Base-by-base conservation (phyloP, 2,113 vertebrate species). In the Caloenas nicobarica region DNA sequence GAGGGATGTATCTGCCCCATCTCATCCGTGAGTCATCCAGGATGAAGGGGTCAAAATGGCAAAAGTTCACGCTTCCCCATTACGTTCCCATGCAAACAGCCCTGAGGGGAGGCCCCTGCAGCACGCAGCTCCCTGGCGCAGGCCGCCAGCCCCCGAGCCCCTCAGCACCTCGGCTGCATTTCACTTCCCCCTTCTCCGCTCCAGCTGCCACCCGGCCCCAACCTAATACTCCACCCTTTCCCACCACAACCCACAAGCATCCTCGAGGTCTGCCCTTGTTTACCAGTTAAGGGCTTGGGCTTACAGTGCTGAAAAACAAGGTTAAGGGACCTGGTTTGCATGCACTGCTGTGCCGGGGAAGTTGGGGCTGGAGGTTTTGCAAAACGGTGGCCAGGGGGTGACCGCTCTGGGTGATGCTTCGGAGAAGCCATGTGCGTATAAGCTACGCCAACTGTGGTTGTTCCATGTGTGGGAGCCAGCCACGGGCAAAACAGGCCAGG, bases 91-190 rank as follows among this genome's bases (percentile, higher is more conserved):
- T 34, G 61, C 50, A 66, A 81, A 76, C 18, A 15, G 8, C 13
- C 48, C 65, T 1, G 50, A 84, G 62, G 0, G 0, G 72, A 82
- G 78, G 61, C 15, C 77, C 57, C 71, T 7, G 16, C 24, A 10
- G 71, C 1, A 0, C 0, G 0, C 7, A 12, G 36, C 57, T 76
- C 66, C 77, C 42, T 0, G 1, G n/a, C 0, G 1, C 3, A 5
- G 53, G 56, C 61, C 1, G 2, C 69, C 57, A 93, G 62, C 17
- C 34, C 22, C 51, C 2, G 1, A 2, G 29, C 23, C 54, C 1
- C 0, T 54, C 33, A 56, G 33, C 42, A 18, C 40, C 56, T 66
- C 0, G 0, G 21, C 48, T 64, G 51, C 33, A 4, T 66, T 76
- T 88, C 0, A 0, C 31, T 89, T 81, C 62, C 81, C 29, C 50